Conservation (phyloP, 2,797 vertebrate genomes). For the Gila robusta region DNA sequence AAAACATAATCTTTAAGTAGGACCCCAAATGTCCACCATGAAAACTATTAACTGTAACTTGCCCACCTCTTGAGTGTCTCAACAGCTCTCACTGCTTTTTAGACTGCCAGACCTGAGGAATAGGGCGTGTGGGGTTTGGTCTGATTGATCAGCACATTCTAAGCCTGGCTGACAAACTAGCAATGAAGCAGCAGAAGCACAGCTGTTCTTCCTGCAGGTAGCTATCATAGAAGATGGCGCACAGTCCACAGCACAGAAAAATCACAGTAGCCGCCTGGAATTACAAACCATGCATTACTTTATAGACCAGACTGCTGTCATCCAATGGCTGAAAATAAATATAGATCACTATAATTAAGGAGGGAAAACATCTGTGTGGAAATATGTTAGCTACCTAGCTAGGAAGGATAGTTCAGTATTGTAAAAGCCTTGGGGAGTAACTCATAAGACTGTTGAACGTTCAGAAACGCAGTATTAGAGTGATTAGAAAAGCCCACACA, state of each 20-base stretch:
- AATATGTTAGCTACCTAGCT: slow-evolving; percentile 38
- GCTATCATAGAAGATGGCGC: slow-evolving; percentile 59
- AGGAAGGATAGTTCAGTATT: slow-evolving; percentile 3
- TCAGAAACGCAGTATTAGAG: background rate
- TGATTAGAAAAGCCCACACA: background rate
- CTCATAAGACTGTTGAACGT: background rate
- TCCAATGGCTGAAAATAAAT: slow-evolving; percentile 40
- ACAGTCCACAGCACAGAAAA: slow-evolving; percentile 46
- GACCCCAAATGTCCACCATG: background rate
- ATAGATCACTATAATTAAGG: slow-evolving; percentile 48
- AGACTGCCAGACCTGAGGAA: background rate
- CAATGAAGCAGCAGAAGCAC: slow-evolving; percentile 53
- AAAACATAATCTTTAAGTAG: background rate
- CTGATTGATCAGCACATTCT: slow-evolving; percentile 58
- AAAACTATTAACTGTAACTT: background rate
- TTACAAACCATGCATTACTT: slow-evolving; percentile 45
- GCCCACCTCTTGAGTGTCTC: background rate
- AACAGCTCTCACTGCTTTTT: background rate
- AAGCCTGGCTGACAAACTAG: slow-evolving; percentile 49
- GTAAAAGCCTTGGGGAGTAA: slow-evolving; percentile 6
- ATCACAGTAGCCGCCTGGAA: slow-evolving; percentile 28
- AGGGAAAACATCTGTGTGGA: slow-evolving; percentile 40
- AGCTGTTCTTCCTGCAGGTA: slow-evolving; percentile 62
- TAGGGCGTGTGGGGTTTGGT: slow-evolving; percentile 3
- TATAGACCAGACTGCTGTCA: slow-evolving; percentile 38